These are phyloP conservation scores for Isotomurus palustris DNA, from an alignment of 2,888 invertebrate species.

Conservation along the genomic window DNA sequence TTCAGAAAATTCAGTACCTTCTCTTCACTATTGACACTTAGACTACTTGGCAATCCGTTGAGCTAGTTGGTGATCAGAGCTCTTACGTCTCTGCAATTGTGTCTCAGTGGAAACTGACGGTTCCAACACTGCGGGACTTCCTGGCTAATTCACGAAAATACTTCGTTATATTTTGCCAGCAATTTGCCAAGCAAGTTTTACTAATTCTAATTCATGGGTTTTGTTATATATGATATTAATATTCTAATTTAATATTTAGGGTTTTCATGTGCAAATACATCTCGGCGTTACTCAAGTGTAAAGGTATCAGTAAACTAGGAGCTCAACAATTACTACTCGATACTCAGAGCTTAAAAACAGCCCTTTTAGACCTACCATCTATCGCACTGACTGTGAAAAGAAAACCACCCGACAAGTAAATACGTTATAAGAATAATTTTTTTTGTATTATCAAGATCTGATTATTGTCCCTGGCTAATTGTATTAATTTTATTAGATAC, in stretches of 20 bases:
- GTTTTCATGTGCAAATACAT: conserved; percentile 93
- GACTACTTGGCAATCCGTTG: conserved; percentile 88
- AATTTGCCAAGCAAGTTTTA: conserved; percentile 73
- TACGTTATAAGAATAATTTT: background rate
- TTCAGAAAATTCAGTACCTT: too few species aligned
- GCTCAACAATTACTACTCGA: conserved; percentile 92
- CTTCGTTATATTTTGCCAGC: conserved; percentile 95
- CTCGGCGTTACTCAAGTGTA: conserved; percentile 83
- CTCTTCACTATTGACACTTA: too few species aligned
- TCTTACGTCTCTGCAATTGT: conserved; percentile 87
- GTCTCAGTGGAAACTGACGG: conserved; percentile 74
- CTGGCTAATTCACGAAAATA: conserved; percentile 89
- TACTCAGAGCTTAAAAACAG: conserved; percentile 90
- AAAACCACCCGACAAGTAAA: conserved; percentile 78
- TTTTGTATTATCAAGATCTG: background rate
- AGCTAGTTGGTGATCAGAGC: conserved; percentile 95
- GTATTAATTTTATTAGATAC: conserved; percentile 50
- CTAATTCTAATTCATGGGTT: background rate
- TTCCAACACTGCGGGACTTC: conserved; percentile 85
- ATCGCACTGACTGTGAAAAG: conserved; percentile 82
- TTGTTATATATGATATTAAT: background rate
- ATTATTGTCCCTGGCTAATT: conserved; percentile 1
- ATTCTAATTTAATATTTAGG: conserved; percentile 51
- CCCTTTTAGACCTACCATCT: conserved; percentile 88
- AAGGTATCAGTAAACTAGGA: conserved; percentile 80